These are phyloP conservation scores for Spongilla lacustris DNA, from an alignment of 37 sponge, comb jelly and placozoan genomes.

Conservation along the genomic window DNA sequence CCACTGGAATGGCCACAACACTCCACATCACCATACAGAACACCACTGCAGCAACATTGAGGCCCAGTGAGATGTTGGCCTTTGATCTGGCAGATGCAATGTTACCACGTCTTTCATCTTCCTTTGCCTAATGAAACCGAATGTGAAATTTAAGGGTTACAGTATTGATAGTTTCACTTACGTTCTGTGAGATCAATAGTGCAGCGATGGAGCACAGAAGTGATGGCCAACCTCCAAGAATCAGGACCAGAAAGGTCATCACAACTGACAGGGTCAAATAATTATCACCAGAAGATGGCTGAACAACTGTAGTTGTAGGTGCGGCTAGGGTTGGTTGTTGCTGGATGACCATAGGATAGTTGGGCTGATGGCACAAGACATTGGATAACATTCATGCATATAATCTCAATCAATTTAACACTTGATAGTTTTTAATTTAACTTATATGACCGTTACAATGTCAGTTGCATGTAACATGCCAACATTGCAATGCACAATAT, in stretches of 20 bases:
- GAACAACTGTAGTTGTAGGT: background rate
- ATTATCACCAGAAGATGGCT: background rate
- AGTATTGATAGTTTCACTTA: background rate
- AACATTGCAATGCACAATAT: too few relatives aligned
- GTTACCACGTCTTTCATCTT: background rate
- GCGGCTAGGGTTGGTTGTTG: too few relatives aligned
- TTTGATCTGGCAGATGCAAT: background rate
- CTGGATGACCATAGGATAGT: too few relatives aligned
- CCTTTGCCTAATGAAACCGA: background rate
- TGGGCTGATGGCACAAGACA: too few relatives aligned
- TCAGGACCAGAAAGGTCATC: background rate
- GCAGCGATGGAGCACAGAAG: background rate
- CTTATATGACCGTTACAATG: too few relatives aligned
- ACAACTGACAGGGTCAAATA: background rate
- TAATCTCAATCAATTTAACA: too few relatives aligned
- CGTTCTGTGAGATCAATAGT: background rate
- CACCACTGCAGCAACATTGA: background rate
- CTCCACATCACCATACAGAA: background rate
- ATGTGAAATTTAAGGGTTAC: background rate
- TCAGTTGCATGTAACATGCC: too few relatives aligned
- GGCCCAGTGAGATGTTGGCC: background rate
- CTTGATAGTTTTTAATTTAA: too few relatives aligned
- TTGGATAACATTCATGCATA: too few relatives aligned
- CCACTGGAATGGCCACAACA: background rate
- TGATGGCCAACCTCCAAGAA: background rate